Evolutionary conservation across 1,140 invertebrate genomes (phyloP).

Genomic region (Trachymyrmex septentrionalis): DNA sequence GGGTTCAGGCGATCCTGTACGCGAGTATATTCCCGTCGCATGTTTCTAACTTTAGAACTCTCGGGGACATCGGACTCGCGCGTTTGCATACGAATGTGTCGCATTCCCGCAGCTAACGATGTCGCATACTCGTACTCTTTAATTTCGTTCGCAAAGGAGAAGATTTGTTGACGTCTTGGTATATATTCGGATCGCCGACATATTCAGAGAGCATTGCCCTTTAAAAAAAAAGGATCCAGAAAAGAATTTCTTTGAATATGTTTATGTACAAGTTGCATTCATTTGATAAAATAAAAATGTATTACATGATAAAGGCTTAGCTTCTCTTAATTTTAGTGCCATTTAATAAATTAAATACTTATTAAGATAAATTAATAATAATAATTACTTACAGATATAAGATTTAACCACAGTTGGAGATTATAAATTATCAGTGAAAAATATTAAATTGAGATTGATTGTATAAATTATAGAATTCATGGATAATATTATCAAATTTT

Average conservation of each 20-base stretch:
- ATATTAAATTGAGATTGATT: not conserved
- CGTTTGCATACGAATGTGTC: constrained; percentile 66
- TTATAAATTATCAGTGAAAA: not conserved
- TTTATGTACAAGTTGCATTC: not conserved
- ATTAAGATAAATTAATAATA: not conserved
- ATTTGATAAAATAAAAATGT: constrained; percentile 3
- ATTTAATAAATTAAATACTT: not conserved
- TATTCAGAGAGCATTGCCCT: not conserved
- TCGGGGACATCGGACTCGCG: constrained; percentile 58
- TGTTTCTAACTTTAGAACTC: constrained; percentile 68
- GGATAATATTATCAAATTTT: not conserved
- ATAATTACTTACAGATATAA: not conserved
- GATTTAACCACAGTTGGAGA: not conserved
- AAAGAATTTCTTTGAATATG: not conserved
- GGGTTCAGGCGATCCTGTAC: not conserved
- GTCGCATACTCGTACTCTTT: constrained; percentile 51
- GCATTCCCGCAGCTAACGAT: constrained; percentile 58
- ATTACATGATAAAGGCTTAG: not conserved
- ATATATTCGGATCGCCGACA: constrained; percentile 13
- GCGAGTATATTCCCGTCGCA: constrained; percentile 49
- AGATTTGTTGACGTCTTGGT: constrained; percentile 32
- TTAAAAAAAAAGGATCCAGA: not conserved
- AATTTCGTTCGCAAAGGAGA: constrained; percentile 36
- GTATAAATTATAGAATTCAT: not conserved
- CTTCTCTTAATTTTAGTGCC: not conserved